A percentile compares a stretch with the other conserved stretches of the same genome.
Evolutionary conservation across 2,888 invertebrate genomes (phyloP).

Genomic region (Hecatera dysodea): DNA sequence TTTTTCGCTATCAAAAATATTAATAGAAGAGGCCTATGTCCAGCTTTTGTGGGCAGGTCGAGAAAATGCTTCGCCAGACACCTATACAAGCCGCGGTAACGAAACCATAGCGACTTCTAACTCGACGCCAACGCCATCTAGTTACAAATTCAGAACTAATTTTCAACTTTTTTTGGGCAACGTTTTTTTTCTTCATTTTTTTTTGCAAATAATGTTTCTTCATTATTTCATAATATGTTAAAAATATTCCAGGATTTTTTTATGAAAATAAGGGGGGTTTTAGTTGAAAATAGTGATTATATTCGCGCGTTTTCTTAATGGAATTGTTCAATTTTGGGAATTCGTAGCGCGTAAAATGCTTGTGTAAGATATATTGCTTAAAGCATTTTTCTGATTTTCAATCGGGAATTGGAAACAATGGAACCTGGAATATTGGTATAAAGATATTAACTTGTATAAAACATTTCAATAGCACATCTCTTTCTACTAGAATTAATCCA

Average conservation of each 20-base stretch:
- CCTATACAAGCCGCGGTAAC: constrained; percentile 20
- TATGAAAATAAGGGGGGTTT: not conserved
- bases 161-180: not conserved
- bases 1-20: constrained; percentile 44
- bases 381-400: too few relatives aligned
- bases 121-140: constrained; percentile 45
- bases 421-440: too few relatives aligned
- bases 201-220: not conserved
- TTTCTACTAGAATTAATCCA: too few relatives aligned
- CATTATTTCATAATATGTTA: not conserved
- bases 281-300: too few relatives aligned
- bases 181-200: not conserved
- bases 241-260: constrained; percentile 6
- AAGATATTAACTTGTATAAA: too few relatives aligned
- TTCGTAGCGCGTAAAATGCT: not conserved
- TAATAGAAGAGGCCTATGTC: constrained; percentile 42
- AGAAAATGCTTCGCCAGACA: not conserved
- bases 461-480: too few relatives aligned
- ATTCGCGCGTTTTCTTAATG: not conserved
- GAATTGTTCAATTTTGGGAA: not conserved
- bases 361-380: not conserved
- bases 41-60: constrained; percentile 30
- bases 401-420: too few relatives aligned
- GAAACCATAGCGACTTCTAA: constrained; percentile 45
- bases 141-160: constrained; percentile 18